phyloP scores from a whole-genome alignment of 1,140 invertebrate species.

The Sarcophaga bullata region DNA sequence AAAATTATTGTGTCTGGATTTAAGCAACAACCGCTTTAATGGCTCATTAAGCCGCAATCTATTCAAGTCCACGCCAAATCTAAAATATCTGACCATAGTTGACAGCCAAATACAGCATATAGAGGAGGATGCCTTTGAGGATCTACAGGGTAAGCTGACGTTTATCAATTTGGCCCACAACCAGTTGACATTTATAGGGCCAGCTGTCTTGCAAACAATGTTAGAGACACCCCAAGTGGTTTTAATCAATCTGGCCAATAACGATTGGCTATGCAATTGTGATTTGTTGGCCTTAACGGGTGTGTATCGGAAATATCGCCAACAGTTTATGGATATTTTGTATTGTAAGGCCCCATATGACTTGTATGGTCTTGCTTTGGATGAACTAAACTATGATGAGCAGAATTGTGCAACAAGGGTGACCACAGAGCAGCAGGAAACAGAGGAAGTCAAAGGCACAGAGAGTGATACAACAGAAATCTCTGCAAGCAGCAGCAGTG shows the following conservation, averaged over 20 bases:
- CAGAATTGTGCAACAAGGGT: background rate
- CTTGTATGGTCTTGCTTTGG: slow-evolving; percentile 47
- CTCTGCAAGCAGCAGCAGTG: background rate
- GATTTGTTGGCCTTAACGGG: slow-evolving; percentile 42
- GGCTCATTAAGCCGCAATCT: slow-evolving; percentile 45
- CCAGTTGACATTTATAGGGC: slow-evolving; percentile 47
- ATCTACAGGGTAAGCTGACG: slow-evolving; percentile 44
- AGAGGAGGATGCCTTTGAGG: slow-evolving; percentile 47
- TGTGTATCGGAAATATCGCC: slow-evolving; percentile 44
- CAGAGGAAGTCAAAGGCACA: background rate
- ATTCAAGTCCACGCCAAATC: slow-evolving; percentile 49
- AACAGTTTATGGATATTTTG: slow-evolving; percentile 47
- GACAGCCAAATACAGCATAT: slow-evolving; percentile 48
- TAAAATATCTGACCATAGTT: slow-evolving; percentile 47
- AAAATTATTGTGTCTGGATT: slow-evolving; percentile 49
- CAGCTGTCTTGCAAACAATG: slow-evolving; percentile 18
- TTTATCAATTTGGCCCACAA: slow-evolving; percentile 50
- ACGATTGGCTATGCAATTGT: slow-evolving; percentile 53
- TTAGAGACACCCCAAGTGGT: background rate
- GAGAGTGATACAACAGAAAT: background rate
- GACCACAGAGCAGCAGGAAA: background rate
- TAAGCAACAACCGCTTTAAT: slow-evolving; percentile 51
- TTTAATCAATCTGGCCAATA: slow-evolving; percentile 47
- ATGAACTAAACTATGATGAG: slow-evolving; percentile 43
- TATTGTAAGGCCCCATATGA: slow-evolving; percentile 49